A percentile compares a stretch with the other conserved stretches of the same genome.
phyloP scores from a whole-genome alignment of 2,113 vertebrate species.

The Petaurus breviceps region DNA sequence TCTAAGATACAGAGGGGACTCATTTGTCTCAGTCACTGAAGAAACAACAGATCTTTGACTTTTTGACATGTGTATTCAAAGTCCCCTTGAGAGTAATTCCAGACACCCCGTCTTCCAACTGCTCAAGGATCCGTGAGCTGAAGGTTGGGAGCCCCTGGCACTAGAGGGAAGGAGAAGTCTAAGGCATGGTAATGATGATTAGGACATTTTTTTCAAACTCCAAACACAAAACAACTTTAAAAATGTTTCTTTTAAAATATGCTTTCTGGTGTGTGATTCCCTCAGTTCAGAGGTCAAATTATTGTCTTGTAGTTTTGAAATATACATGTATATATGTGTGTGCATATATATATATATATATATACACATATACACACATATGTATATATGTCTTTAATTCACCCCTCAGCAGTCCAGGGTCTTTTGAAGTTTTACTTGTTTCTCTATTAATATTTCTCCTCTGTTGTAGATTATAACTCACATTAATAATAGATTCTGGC shows the following conservation, averaged over 20 bases:
- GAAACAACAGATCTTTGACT: neutral
- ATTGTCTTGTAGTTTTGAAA: neutral
- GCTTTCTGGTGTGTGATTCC: neutral
- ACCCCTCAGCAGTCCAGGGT: neutral
- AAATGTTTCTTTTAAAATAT: neutral
- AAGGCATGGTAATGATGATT: neutral
- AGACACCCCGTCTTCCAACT: neutral
- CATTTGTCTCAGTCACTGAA: neutral
- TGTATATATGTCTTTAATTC: neutral
- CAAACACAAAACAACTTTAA: neutral
- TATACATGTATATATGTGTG: neutral
- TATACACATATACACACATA: no score
- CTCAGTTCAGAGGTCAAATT: neutral
- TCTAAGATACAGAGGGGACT: neutral
- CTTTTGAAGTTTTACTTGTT: conserved; percentile 18
- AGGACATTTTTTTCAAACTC: neutral
- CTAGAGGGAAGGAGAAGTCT: neutral
- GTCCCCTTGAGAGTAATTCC: neutral
- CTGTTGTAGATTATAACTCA: conserved; percentile 22
- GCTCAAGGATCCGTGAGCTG: neutral
- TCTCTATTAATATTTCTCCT: conserved; percentile 22
- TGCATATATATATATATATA: neutral
- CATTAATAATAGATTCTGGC: neutral
- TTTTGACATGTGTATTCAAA: neutral
- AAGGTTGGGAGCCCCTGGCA: neutral